Evolutionary conservation across 2,113 vertebrate species (phyloP), one percentile per base, ranked within the genome.

Genomic region (Poeciliopsis occidentalis): DNA sequence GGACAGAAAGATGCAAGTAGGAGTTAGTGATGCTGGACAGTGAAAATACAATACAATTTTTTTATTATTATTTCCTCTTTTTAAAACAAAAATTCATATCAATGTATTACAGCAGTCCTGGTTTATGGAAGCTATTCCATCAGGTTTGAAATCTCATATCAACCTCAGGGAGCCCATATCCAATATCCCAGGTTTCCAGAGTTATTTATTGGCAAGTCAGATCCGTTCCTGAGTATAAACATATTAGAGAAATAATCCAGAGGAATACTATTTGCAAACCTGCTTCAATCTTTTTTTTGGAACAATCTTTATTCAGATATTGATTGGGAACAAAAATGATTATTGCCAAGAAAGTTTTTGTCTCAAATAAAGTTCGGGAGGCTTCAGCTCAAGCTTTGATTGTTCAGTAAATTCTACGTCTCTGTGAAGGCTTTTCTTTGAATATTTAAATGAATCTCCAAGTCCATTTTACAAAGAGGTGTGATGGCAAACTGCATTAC

Each of bases 401-500:
- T 47, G 13, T 19, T 47, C 44, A 17, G 17, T 19, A 47, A 47
- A 7, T 47, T 47, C 44, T 47, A 47, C 44, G 4, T 47, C 5
- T 47, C 44, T 19, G 1, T 4, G 17, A 17, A 19, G 44, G 17
- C 4, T 47, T 47, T 47, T 47, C 44, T 47, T 47, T 19, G 4
- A 47, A 47, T 19, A 47, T 47, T 47, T 47, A 34, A 34, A 34
- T 34, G 32, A 32, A 60, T 73, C 69, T 72, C 47, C 61, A 2
- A 3, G 11, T 64, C 71, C 69, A 11, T 81, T 89, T 75, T 77
- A 88, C 80, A 87, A 85, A 67, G 80, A 88, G 84, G 90, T 90
- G 92, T 93, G 93, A 92, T 73, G n/a, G 78, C 78, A 87, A 74
- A 68, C 73, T 65, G 78, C 71, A 86, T 94, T 94, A 93, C 70